Conservation (phyloP, 2,888 invertebrate genomes). For the Dynastes maya region DNA sequence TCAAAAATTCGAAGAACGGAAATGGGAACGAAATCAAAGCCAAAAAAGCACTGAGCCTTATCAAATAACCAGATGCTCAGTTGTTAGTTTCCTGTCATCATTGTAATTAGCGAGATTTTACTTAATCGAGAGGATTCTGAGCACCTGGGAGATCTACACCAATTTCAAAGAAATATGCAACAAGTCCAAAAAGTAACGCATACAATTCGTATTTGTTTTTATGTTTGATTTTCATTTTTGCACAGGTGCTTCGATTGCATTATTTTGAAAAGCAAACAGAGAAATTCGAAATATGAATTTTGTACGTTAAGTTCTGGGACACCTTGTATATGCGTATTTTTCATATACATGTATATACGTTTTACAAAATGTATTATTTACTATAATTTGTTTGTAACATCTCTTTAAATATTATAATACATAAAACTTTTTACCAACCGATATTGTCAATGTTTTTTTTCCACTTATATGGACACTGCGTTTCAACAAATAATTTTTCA, state of each 20-base stretch:
- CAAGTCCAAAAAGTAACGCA: too few relatives aligned
- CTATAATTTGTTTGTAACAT: constrained; percentile 23
- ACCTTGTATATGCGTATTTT: too few relatives aligned
- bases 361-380: constrained; percentile 31
- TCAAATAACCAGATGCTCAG: constrained; percentile 59
- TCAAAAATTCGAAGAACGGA: constrained; percentile 38
- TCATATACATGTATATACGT: neutral
- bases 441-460: constrained; percentile 35
- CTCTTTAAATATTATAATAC: constrained; percentile 31
- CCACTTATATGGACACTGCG: constrained; percentile 38
- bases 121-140: constrained; percentile 44
- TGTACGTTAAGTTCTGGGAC: too few relatives aligned
- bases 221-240: neutral
- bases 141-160: constrained; percentile 59
- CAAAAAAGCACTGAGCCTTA: constrained; percentile 44
- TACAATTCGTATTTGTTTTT: neutral
- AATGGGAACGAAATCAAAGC: constrained; percentile 26
- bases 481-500: constrained; percentile 48
- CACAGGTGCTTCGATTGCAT: too few relatives aligned
- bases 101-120: constrained; percentile 15
- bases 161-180: constrained; percentile 35
- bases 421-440: constrained; percentile 26
- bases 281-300: too few relatives aligned
- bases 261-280: too few relatives aligned
- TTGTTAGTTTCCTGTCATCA: constrained; percentile 60